Evolutionary conservation across 2,797 vertebrate genomes (phyloP).

Genomic region (Staurois parvus): DNA sequence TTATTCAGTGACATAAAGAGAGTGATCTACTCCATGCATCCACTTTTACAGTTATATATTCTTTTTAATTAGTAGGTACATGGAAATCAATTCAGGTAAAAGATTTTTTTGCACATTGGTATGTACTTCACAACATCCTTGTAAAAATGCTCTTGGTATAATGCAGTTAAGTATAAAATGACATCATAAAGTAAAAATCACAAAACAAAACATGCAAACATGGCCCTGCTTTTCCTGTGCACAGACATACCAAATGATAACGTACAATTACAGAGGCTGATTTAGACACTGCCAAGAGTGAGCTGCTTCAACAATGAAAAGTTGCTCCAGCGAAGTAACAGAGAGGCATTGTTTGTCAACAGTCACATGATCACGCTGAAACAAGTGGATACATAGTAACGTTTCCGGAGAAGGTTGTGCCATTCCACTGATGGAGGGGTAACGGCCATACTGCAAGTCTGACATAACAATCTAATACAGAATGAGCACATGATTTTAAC

Average conservation of each 20-base stretch:
- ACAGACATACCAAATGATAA: conserved; percentile 27
- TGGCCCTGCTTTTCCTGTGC: background rate
- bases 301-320: conserved; percentile 39
- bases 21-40: too few species aligned
- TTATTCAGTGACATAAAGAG: too few species aligned
- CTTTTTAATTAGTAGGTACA: too few species aligned
- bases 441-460: background rate
- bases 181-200: background rate
- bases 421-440: conserved; percentile 16
- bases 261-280: conserved; percentile 38
- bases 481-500: background rate
- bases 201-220: background rate
- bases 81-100: too few species aligned
- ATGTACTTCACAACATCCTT: too few species aligned
- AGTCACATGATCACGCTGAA: conserved; percentile 37
- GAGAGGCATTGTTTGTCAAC: conserved; percentile 16
- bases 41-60: too few species aligned
- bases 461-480: background rate
- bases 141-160: too few species aligned
- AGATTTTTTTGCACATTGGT: too few species aligned
- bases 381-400: conserved; percentile 18
- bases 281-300: conserved; percentile 52
- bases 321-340: conserved; percentile 21
- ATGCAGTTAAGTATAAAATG: too few species aligned
- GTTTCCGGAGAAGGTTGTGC: conserved; percentile 22